Base-by-base conservation (phyloP, 2,797 vertebrate genomes). In the Micropoecilia bifurca region DNA sequence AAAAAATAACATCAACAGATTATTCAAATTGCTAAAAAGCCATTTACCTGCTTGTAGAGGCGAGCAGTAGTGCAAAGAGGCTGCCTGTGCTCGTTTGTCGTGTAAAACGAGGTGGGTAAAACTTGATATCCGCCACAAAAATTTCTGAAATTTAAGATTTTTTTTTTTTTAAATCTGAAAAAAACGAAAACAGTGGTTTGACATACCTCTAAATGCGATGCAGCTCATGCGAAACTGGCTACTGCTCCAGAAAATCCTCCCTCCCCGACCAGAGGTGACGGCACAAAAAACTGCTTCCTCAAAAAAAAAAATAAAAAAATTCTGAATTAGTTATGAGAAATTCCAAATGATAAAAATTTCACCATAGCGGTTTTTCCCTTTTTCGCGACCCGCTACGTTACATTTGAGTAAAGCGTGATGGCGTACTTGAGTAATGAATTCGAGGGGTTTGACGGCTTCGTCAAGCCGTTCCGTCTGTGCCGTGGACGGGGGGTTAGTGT, bases 171-270 rank as follows among this genome's bases (percentile, higher is more conserved):
- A 85, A 93, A 92, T 85, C 41, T 88, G 79, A 45, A 79, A 82
- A 82, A 83, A 72, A 75, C 25, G 75, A 76, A 82, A 75, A 80
- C 76, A 82, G 73, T 66, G 82, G 73, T 85, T 84, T 93, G 89
- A 94, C 92, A 91, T 96, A 95, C 96, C 96, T 95, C 93, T 93
- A 90, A 89, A 92, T 93, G 92, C 87, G 94, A 93, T 94, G 95
- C 91, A 86, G 95, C 85, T 95, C 95, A 93, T 93, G 88, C 93
- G 94, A 94, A 90, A 87, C 87, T 80, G 90, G 55, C 89, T 88
- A 71, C 74, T 84, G 83, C 90, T 93, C 89, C 87, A 84, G 85
- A 93, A 93, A 92, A 90, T 83, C 90, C 92, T 93, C 92, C 91
- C 90, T 90, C 92, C 91, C 88, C 87, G 89, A 89, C 82, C 88